phyloP scores from a whole-genome alignment of 2,797 vertebrate genomes.

The Anas capensis region DNA sequence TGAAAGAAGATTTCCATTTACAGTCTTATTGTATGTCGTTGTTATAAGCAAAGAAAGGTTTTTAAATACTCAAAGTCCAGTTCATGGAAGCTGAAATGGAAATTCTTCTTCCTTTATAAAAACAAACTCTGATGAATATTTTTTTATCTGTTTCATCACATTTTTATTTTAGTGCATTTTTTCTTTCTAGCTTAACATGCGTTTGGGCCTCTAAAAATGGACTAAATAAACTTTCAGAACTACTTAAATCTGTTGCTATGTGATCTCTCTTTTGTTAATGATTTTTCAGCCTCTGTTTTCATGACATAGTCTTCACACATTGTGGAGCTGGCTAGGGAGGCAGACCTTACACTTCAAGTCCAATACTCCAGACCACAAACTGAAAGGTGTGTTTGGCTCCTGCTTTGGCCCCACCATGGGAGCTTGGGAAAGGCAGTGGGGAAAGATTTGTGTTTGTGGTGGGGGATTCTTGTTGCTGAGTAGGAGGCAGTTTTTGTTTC shows the following conservation, averaged over 20 bases:
- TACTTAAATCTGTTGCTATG: neutral
- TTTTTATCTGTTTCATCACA: neutral
- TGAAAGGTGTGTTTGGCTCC: accelerated
- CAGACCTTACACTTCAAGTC: neutral
- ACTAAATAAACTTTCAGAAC: neutral
- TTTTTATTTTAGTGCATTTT: neutral
- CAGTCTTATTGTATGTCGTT: neutral
- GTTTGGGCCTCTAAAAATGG: neutral
- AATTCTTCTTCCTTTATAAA: neutral
- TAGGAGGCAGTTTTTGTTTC: neutral
- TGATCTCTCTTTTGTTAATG: neutral
- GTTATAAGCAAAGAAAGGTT: neutral
- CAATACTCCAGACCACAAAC: too few species aligned
- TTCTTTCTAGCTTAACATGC: neutral
- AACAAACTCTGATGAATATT: neutral
- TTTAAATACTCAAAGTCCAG: neutral
- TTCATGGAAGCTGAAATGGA: neutral
- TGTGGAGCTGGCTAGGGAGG: neutral
- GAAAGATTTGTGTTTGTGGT: neutral
- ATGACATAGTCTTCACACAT: too few species aligned
- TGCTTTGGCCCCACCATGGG: neutral
- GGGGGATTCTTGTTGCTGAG: neutral
- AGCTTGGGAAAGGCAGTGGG: accelerated
- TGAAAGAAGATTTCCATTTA: neutral
- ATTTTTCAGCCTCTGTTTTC: neutral